Evolutionary conservation across 2,113 vertebrate genomes (phyloP).

Genomic region (Aptenodytes patagonicus): DNA sequence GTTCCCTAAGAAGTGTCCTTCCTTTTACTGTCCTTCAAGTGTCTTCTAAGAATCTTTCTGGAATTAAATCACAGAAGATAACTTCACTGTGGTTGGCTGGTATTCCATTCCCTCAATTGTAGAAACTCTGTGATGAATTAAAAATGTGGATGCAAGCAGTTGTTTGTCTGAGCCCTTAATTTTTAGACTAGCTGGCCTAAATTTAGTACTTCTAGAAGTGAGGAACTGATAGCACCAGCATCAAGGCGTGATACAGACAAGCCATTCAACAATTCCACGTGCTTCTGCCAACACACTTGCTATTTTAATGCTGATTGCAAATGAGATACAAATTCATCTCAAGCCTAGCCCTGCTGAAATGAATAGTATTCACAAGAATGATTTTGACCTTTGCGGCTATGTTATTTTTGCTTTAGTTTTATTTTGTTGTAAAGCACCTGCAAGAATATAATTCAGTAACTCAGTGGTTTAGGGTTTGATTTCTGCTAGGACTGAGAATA

Average conservation of each 20-base stretch:
- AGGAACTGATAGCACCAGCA: slow-evolving; percentile 21
- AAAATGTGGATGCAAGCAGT: background rate
- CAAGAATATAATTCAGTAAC: background rate
- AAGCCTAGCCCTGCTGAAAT: background rate
- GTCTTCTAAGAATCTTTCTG: background rate
- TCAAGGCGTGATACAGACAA: background rate
- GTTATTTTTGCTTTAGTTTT: background rate
- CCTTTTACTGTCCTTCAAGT: background rate
- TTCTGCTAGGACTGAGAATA: background rate
- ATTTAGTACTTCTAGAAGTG: slow-evolving; percentile 4
- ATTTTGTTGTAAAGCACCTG: background rate
- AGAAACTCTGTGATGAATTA: background rate
- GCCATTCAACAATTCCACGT: background rate
- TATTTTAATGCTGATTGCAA: slow-evolving; percentile 33
- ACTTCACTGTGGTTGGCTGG: background rate
- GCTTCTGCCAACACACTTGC: slow-evolving; percentile 33
- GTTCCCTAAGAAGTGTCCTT: background rate
- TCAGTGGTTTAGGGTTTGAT: background rate
- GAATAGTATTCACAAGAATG: background rate
- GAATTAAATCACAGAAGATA: background rate
- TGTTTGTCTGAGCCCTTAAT: background rate
- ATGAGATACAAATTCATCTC: background rate
- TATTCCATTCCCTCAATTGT: background rate
- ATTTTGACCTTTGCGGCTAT: background rate
- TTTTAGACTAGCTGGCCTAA: slow-evolving; percentile 31